Evolutionary conservation across 2,888 invertebrate species (phyloP).

Genomic region (Xanthia icteritia): DNA sequence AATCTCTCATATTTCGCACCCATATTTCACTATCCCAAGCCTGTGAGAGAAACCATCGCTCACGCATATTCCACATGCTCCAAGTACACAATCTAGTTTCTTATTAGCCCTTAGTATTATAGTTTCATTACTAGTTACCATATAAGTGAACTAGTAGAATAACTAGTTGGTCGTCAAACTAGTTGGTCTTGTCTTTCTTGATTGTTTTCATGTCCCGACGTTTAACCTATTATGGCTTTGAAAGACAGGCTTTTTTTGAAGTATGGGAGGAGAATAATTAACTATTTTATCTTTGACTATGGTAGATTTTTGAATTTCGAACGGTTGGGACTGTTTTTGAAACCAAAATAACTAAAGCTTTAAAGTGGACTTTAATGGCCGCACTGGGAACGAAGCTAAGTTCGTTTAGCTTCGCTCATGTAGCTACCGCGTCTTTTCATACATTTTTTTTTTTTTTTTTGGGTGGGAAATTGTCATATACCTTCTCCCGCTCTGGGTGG

Average conservation of each 20-base stretch:
- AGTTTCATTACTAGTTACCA: slow-evolving; percentile 48
- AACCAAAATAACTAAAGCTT: neutral
- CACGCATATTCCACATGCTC: slow-evolving; percentile 13
- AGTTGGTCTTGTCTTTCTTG: slow-evolving; percentile 33
- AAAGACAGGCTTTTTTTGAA: slow-evolving; percentile 11
- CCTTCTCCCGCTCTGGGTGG: no score
- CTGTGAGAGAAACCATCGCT: slow-evolving; percentile 22
- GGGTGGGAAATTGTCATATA: no score
- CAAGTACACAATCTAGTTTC: slow-evolving; percentile 23
- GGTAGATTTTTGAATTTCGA: neutral
- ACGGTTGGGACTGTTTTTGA: neutral
- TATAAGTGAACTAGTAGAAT: slow-evolving; percentile 29
- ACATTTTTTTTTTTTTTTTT: no score
- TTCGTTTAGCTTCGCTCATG: no score
- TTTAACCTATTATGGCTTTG: slow-evolving; percentile 36
- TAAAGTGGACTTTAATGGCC: no score
- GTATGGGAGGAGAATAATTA: slow-evolving; percentile 7
- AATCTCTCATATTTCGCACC: no score
- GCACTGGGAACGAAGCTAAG: no score
- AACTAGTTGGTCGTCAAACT: slow-evolving; percentile 42
- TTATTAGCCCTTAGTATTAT: slow-evolving; percentile 31
- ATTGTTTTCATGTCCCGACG: slow-evolving; percentile 33
- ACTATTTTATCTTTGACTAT: neutral
- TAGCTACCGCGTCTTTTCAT: no score
- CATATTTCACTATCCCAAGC: neutral